Evolutionary conservation across 2,113 vertebrate genomes (phyloP).

Genomic region (Podocnemis expansa): DNA sequence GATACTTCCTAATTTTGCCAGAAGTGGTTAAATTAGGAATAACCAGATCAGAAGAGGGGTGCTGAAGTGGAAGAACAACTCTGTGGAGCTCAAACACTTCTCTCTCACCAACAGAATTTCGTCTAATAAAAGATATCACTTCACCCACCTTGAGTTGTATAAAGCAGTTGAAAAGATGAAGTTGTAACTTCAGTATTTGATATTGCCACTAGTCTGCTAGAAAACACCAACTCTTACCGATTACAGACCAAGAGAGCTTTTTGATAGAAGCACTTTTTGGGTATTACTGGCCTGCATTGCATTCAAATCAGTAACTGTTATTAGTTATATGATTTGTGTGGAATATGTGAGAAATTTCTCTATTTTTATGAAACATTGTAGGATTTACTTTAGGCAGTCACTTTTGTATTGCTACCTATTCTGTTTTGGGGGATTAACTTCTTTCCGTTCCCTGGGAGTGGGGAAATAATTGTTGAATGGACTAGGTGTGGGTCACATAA

Average conservation of each 20-base stretch:
- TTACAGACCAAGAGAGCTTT: conserved; percentile 13
- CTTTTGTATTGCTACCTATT: background rate
- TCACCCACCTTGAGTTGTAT: background rate
- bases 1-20: conserved; percentile 52
- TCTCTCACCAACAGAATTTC: background rate
- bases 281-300: background rate
- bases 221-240: background rate
- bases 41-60: background rate
- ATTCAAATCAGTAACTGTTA: background rate
- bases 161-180: conserved; percentile 28
- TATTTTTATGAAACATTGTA: too few species aligned
- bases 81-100: background rate
- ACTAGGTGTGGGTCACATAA: background rate
- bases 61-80: background rate
- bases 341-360: background rate
- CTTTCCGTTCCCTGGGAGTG: background rate
- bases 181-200: background rate
- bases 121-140: background rate
- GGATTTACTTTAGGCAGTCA: background rate
- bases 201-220: background rate
- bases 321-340: background rate
- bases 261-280: background rate
- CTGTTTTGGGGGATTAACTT: background rate
- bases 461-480: background rate
- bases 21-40: conserved; percentile 58